Base-by-base conservation (phyloP, 2,888 invertebrate genomes). In the Leptinotarsa peninsularis region DNA sequence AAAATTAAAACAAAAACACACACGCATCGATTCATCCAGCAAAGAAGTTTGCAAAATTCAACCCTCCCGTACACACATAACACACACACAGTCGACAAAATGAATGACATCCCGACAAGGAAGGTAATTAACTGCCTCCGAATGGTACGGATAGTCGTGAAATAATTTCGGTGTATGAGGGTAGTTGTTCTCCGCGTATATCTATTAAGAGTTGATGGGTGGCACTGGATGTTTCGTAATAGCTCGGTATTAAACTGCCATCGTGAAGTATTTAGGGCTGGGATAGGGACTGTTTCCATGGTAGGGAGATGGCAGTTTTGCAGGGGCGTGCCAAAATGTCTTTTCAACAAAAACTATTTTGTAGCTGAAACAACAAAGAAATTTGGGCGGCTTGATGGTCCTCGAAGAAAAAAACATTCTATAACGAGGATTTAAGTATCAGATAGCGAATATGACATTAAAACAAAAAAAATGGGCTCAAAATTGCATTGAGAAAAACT, bases 171-270 rank as follows among this genome's bases (percentile, higher is more conserved):
- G 70, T 72, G 66, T 73, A 76, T 76, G 60, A 71, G 71, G 76
- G 75, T 72, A 18, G 27, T 27, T 69, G 63, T 75, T 77, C 71
- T 75, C 73, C 73, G 79, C 80, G 79, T 81, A 82, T 81, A 71
- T 76, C 80, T 80, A 81, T 82, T 82, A 81, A 78, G 78, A 72
- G 73, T 74, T 74, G 74, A 73, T 63, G 74, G 68, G 79, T 71
- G 78, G 74, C 73, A 21, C 76, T 73, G 79, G 79, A 76, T 77
- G 63, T 79, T 78, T 66, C 75, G 78, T 81, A 82, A 83, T 82
- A 78, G 82, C 79, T 52, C 63, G 76, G 81, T 79, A 83, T 83
- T 83, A 82, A 82, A 83, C 78, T 81, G 78, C 82, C 80, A 82
- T 82, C 81, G 82, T 82, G 72, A 75, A 75, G 81, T 82, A 81